Conservation (phyloP, 2,797 vertebrate genomes). For the Spinus pinus region DNA sequence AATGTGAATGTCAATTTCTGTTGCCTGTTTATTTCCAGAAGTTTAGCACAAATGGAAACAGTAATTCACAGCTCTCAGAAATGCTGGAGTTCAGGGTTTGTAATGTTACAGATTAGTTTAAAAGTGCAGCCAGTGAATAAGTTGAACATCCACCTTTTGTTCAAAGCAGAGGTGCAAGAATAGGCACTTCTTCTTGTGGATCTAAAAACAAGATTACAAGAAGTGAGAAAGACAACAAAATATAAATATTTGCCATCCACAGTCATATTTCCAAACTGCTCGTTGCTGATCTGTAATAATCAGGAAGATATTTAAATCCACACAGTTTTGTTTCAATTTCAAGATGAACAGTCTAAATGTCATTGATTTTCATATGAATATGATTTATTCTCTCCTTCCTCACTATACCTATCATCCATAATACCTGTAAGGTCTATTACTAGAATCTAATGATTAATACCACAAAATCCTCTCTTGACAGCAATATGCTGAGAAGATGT, state of each 20-base stretch:
- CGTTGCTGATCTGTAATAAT: background rate
- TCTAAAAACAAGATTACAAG: background rate
- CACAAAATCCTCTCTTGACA: constrained; percentile 38
- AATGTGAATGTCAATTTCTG: background rate
- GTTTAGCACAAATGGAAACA: background rate
- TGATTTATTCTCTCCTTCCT: constrained; percentile 40
- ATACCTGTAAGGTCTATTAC: background rate
- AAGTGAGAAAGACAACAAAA: background rate
- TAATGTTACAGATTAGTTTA: background rate
- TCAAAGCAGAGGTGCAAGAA: background rate
- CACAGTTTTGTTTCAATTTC: background rate
- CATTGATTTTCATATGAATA: constrained; percentile 20
- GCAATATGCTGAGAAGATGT: constrained; percentile 28
- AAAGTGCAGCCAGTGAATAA: background rate
- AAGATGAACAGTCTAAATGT: background rate
- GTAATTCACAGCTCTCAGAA: background rate
- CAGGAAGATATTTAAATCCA: background rate
- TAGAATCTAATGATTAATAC: constrained; percentile 27
- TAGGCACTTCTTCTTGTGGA: background rate
- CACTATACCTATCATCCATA: background rate
- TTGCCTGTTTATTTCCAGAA: background rate
- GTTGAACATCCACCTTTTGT: background rate
- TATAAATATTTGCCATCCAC: background rate
- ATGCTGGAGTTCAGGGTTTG: background rate
- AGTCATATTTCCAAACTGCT: background rate